Evolutionary conservation across 2,113 vertebrate species (phyloP).

Genomic region (Casuarius casuarius): DNA sequence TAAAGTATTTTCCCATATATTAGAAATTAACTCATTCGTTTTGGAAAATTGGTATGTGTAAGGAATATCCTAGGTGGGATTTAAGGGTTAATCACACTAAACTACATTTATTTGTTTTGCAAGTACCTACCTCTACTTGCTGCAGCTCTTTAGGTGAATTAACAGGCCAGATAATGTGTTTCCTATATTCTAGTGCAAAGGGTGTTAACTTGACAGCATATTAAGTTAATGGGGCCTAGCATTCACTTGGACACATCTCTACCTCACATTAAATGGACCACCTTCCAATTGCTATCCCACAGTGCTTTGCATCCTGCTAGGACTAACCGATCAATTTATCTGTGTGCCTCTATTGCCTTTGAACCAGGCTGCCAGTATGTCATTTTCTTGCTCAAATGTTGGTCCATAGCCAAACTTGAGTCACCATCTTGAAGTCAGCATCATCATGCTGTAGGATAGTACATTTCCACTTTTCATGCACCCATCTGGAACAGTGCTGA

Average conservation of each 20-base stretch:
- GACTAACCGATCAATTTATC: slow-evolving; percentile 7
- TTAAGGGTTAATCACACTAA: neutral
- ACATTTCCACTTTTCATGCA: neutral
- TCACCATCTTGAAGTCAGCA: neutral
- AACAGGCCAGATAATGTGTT: slow-evolving; percentile 51
- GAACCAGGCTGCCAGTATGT: neutral
- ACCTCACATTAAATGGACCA: neutral
- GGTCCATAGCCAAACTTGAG: neutral
- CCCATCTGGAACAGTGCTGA: neutral
- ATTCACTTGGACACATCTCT: slow-evolving; percentile 7
- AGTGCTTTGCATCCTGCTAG: neutral
- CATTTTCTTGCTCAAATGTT: neutral
- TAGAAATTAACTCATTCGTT: slow-evolving; percentile 29
- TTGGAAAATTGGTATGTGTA: neutral
- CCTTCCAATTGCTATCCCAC: neutral
- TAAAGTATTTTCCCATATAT: slow-evolving; percentile 30
- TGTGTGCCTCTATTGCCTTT: neutral
- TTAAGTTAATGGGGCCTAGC: slow-evolving; percentile 52
- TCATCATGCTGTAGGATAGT: neutral
- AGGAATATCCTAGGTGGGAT: neutral
- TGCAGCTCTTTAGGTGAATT: slow-evolving; percentile 43
- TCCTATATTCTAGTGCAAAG: slow-evolving; percentile 38
- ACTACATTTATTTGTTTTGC: neutral
- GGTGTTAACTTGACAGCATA: slow-evolving; percentile 30
- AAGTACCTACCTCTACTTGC: slow-evolving; percentile 1